Evolutionary conservation across 1,140 invertebrate genomes (phyloP), one percentile per base, ranked within the genome.

Genomic region (Bilobella aurantiaca): DNA sequence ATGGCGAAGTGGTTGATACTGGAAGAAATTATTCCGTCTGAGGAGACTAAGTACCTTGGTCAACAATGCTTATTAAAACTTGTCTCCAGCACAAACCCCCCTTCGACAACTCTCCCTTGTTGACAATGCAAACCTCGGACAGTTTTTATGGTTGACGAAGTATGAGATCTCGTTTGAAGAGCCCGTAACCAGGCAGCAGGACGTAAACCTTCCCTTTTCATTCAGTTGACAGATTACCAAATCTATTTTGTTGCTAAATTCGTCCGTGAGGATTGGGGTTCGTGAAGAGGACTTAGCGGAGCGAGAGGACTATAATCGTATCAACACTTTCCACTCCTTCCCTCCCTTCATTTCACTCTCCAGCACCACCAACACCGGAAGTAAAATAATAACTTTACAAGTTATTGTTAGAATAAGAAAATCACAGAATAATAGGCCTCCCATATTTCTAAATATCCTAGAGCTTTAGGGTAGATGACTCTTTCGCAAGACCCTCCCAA

Each of bases 31-130:
- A 53, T 53, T 53, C 49, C 49, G 25, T 53, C 25, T 23, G 8
- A 53, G 5, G 8, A 23, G 3, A 23, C 49, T 53, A 53, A 53
- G 49, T 53, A 53, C 49, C 49, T 53, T 53, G 49, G 49, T 23
- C 49, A 53, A 53, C 49, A 53, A 53, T 53, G 23, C 12, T 53
- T 53, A 53, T 53, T 53, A 53, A 53, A 53, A 53, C 49, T 53
- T 23, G 12, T 53, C 49, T 53, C 25, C 49, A 8, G 8, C 34
- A 8, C 8, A 42, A 12, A 8, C 18, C 34, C 34, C 34, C 14
- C 49, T 23, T 5, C 49, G 49, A 8, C n/a, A n/a, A n/a, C n/a
- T 5, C 14, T 53, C 49, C 49, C 49, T 53, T 53, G 49, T 53
- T 53, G 49, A 53, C 49, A 53, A 53, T 53, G 14, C 37, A 12